Evolutionary conservation across 2,888 invertebrate species (phyloP).

Genomic region (Noctuana brunneofusca): DNA sequence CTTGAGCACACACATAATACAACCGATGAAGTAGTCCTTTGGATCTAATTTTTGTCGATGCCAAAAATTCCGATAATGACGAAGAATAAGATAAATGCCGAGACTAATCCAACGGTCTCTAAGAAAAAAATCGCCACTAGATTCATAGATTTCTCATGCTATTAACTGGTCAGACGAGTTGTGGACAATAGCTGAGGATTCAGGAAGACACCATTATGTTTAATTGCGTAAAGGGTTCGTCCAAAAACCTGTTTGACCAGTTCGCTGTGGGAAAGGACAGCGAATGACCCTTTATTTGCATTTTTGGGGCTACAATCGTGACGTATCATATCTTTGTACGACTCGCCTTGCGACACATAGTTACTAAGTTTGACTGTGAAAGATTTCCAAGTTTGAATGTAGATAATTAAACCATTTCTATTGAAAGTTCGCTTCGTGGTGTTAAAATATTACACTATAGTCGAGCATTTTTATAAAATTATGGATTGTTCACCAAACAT

Average conservation of each 20-base stretch:
- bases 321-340: constrained; percentile 25
- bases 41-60: no score
- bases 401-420: no score
- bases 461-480: no score
- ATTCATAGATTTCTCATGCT: constrained; percentile 53
- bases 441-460: no score
- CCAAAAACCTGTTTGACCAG: constrained; percentile 74
- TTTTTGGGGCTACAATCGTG: constrained; percentile 41
- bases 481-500: no score
- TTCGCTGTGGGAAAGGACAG: constrained; percentile 73
- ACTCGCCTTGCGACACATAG: constrained; percentile 45
- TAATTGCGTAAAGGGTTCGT: constrained; percentile 58
- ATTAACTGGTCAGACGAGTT: constrained; percentile 69
- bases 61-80: no score
- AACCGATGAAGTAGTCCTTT: no score
- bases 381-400: no score
- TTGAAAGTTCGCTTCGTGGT: no score
- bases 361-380: constrained; percentile 10
- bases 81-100: no score
- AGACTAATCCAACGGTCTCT: not conserved
- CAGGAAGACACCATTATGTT: constrained; percentile 55
- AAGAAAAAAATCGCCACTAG: constrained; percentile 3
- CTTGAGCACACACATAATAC: no score
- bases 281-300: constrained; percentile 73
- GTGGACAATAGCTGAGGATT: constrained; percentile 68